These are phyloP conservation scores for Syndactyla subalaris DNA, from an alignment of 2,797 vertebrate species.

Conservation along the genomic window DNA sequence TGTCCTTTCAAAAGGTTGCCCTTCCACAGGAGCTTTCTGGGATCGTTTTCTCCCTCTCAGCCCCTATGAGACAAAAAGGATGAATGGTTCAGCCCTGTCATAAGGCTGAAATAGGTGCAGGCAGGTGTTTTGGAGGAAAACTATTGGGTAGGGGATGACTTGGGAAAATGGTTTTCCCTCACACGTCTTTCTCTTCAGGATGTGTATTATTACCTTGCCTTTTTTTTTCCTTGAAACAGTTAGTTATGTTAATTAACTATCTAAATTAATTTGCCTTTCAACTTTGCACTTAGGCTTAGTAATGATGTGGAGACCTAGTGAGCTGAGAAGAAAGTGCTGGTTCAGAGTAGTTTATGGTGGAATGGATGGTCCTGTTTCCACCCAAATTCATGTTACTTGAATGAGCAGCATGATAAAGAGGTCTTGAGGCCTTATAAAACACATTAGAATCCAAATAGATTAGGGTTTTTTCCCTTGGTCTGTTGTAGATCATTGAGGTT, in stretches of 20 bases:
- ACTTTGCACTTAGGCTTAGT: background rate
- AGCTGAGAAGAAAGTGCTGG: background rate
- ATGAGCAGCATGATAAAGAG: background rate
- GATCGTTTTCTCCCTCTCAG: background rate
- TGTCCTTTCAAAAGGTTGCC: background rate
- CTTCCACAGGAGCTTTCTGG: background rate
- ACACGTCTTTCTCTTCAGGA: background rate
- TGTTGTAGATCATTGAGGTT: background rate
- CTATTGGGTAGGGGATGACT: background rate
- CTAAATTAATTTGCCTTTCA: background rate
- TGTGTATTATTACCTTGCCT: background rate
- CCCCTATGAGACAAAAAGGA: background rate
- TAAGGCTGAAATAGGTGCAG: background rate
- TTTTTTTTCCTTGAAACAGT: background rate
- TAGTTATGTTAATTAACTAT: background rate
- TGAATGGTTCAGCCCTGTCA: background rate
- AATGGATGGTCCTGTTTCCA: background rate
- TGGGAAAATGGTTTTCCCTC: background rate
- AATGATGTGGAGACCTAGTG: background rate
- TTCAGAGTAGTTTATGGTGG: background rate
- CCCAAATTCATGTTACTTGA: background rate
- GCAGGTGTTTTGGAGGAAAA: fast-evolving
- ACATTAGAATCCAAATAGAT: background rate
- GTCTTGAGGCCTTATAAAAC: background rate
- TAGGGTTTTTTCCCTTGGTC: background rate